Percentiles rank a stretch among this genome's conserved stretches.
Evolutionary conservation across 2,113 vertebrate species (phyloP).

Genomic region (Ptilonorhynchus violaceus): DNA sequence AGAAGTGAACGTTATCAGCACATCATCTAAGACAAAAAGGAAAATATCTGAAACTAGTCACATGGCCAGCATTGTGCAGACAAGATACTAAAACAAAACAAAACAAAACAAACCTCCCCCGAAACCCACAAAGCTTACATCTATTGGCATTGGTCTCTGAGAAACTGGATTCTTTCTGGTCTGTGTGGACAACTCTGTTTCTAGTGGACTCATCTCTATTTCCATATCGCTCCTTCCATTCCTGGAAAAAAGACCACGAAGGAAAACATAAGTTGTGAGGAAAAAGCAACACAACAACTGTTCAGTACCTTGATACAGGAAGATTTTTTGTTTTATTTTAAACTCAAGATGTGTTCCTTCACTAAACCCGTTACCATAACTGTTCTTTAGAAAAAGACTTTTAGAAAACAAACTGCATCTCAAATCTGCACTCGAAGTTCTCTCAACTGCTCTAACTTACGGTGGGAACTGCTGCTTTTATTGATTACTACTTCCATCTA

Average conservation of each 20-base stretch:
- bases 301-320: not conserved
- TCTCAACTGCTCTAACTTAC: not conserved
- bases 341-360: not conserved
- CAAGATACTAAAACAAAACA: not conserved
- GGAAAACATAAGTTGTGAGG: not conserved
- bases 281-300: not conserved
- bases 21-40: not conserved
- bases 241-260: slow-evolving; percentile 65
- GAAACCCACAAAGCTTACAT: slow-evolving; percentile 64
- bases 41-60: not conserved
- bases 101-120: not conserved
- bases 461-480: not conserved
- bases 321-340: not conserved
- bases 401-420: not conserved
- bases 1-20: not conserved
- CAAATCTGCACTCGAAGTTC: not conserved
- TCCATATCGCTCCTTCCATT: slow-evolving; percentile 89
- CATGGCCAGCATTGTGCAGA: not conserved
- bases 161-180: slow-evolving; percentile 82
- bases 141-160: slow-evolving; percentile 74
- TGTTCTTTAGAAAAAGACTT: not conserved
- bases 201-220: slow-evolving; percentile 82
- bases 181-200: slow-evolving; percentile 79
- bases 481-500: slow-evolving; percentile 25
- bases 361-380: accelerated